phyloP scores from a whole-genome alignment of 2,113 vertebrate genomes.

The Prunella fulvescens region DNA sequence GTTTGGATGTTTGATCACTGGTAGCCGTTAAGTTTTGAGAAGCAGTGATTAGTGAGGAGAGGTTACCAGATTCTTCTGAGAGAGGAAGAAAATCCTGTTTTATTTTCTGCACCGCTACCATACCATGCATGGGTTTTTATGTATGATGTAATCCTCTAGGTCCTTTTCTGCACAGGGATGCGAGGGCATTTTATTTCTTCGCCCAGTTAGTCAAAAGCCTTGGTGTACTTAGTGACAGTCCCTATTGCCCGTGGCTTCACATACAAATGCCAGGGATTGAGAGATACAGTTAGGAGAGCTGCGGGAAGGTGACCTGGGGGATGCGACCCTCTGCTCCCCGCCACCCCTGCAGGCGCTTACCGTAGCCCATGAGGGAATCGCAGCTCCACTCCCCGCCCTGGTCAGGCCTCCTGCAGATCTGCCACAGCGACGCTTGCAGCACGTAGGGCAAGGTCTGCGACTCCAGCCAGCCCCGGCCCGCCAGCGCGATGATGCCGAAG shows the following conservation, averaged over 20 bases:
- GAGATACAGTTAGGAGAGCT: accelerated
- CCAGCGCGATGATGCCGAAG: conserved; percentile 66
- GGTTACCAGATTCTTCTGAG: not conserved
- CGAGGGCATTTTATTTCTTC: not conserved
- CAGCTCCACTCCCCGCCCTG: not conserved
- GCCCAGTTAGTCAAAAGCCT: not conserved
- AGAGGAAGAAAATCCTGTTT: not conserved
- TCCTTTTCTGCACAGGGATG: not conserved
- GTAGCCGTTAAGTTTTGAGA: not conserved
- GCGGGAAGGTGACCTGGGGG: not conserved
- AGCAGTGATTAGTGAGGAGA: not conserved
- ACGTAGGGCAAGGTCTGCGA: conserved; percentile 37
- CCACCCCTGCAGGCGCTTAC: conserved; percentile 1
- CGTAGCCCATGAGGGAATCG: conserved; percentile 53
- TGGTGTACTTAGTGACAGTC: not conserved
- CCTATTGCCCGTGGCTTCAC: not conserved
- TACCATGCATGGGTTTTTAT: accelerated
- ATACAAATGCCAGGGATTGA: not conserved
- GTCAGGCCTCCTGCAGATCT: not conserved
- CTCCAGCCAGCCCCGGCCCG: conserved; percentile 75
- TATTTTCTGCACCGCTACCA: not conserved
- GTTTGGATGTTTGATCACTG: not conserved
- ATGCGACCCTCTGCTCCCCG: not conserved
- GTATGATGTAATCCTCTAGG: not conserved
- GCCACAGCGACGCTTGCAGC: conserved; percentile 54